Evolutionary conservation across 2,113 vertebrate genomes (phyloP).

Genomic region (Xiphorhynchus elegans): DNA sequence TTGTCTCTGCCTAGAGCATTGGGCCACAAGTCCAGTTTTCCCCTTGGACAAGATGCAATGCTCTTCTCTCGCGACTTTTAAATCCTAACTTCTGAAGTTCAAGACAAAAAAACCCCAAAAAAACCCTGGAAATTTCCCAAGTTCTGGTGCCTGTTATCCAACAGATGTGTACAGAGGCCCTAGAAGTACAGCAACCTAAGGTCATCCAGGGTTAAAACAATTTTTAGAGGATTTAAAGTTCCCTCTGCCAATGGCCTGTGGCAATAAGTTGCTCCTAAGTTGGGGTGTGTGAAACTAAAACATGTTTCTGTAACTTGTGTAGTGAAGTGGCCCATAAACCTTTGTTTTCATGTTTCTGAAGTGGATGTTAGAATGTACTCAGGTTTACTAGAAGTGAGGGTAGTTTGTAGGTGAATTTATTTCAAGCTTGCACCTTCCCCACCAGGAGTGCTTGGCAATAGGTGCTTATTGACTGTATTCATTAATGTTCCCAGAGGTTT

Average conservation of each 20-base stretch:
- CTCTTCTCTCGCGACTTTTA: neutral
- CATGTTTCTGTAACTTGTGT: neutral
- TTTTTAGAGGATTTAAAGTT: neutral
- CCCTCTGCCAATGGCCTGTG: neutral
- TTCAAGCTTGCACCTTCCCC: neutral
- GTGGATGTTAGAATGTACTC: neutral
- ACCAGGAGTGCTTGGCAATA: neutral
- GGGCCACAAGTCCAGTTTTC: neutral
- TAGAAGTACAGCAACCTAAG: neutral
- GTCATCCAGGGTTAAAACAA: neutral
- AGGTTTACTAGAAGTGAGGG: neutral
- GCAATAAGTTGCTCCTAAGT: neutral
- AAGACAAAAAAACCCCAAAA: neutral
- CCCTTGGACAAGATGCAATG: neutral
- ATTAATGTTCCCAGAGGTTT: neutral
- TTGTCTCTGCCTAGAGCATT: neutral
- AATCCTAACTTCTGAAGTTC: neutral
- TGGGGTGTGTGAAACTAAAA: neutral
- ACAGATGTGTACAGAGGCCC: neutral
- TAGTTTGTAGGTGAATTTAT: neutral
- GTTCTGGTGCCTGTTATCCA: neutral
- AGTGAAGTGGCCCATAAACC: neutral
- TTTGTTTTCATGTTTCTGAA: neutral
- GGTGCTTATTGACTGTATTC: neutral
- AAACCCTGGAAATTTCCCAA: neutral